A percentile compares a stretch with the other conserved stretches of the same genome.
Evolutionary conservation across 2,797 vertebrate species (phyloP).

Genomic region (Acrossocheilus fasciatus): DNA sequence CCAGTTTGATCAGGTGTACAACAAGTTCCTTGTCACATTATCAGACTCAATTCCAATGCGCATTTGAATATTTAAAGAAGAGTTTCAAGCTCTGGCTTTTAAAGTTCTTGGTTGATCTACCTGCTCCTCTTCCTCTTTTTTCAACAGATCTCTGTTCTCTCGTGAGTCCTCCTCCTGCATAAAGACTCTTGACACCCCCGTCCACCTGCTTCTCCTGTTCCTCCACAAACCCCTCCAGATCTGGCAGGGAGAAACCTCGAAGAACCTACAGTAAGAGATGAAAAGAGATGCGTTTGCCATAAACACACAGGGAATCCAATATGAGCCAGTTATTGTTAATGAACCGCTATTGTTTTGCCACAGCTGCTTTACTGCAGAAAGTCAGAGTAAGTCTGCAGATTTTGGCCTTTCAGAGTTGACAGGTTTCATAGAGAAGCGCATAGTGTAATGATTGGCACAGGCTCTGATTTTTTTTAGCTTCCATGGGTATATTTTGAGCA

Average conservation of each 20-base stretch:
- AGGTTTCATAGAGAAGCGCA: background rate
- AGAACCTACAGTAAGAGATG: slow-evolving; percentile 75
- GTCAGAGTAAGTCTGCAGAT: background rate
- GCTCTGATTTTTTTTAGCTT: background rate
- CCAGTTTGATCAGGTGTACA: slow-evolving; percentile 56
- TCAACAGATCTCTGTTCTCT: slow-evolving; percentile 34
- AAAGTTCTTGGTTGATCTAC: slow-evolving; percentile 55
- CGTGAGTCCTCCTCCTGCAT: slow-evolving; percentile 55
- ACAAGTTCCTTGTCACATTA: background rate
- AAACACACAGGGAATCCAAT: background rate
- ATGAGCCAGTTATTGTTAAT: background rate
- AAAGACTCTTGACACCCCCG: slow-evolving; percentile 59
- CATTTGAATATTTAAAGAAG: background rate
- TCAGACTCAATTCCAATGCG: background rate
- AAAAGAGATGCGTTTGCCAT: background rate
- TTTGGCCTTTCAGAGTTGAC: background rate
- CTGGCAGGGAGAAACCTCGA: slow-evolving; percentile 79
- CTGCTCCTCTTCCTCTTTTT: slow-evolving; percentile 71
- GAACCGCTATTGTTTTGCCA: background rate
- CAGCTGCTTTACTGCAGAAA: slow-evolving; percentile 1
- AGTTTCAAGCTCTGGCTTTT: background rate
- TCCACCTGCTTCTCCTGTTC: slow-evolving; percentile 86
- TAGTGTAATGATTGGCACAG: background rate
- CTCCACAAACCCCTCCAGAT: slow-evolving; percentile 86
- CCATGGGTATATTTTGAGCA: background rate